These are phyloP conservation scores for Drosophila lacteicornis DNA, from an alignment of 1,140 invertebrate species.

Conservation along the genomic window DNA sequence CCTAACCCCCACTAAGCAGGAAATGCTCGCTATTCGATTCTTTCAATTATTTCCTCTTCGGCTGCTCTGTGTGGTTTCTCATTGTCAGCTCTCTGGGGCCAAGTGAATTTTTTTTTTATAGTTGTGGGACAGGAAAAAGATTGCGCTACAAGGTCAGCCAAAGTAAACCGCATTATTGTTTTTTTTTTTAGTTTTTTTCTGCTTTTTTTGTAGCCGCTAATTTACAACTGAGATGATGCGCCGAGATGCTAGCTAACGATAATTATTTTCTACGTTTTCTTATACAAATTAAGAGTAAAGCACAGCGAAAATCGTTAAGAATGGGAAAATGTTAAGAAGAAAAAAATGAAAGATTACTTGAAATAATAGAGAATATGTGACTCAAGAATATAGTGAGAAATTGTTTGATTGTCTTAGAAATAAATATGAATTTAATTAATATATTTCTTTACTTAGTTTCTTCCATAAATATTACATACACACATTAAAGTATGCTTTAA, in stretches of 20 bases:
- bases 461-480: too few species aligned
- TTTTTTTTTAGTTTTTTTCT: constrained; percentile 13
- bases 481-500: too few species aligned
- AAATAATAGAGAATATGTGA: not conserved
- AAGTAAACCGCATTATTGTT: constrained; percentile 52
- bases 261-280: constrained; percentile 37
- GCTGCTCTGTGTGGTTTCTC: constrained; percentile 60
- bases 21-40: constrained; percentile 52
- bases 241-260: constrained; percentile 41
- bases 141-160: constrained; percentile 65
- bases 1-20: constrained; percentile 36
- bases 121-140: constrained; percentile 41
- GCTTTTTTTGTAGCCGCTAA: constrained; percentile 32
- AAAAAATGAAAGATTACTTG: not conserved
- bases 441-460: not conserved
- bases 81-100: constrained; percentile 49
- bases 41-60: constrained; percentile 41
- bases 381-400: not conserved
- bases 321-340: not conserved
- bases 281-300: constrained; percentile 4
- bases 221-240: constrained; percentile 45
- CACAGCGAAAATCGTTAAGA: not conserved
- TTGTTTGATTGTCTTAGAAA: not conserved
- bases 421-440: not conserved
- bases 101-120: constrained; percentile 32